These are phyloP conservation scores for Brachionus koreanus DNA, from an alignment of 1,140 invertebrate species.

Conservation along the genomic window DNA sequence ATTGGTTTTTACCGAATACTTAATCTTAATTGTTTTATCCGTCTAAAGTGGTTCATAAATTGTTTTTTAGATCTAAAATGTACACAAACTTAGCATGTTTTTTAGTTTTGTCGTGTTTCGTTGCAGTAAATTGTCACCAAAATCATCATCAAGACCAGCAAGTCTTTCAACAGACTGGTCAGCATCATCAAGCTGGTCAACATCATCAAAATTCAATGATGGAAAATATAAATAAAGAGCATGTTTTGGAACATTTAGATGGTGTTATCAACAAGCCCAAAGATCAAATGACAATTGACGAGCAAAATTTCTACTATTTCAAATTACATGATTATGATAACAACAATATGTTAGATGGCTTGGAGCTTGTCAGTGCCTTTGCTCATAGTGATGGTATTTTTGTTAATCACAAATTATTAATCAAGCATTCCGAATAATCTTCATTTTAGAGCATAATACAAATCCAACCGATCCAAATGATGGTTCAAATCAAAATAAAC, in stretches of 20 bases:
- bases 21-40: background rate
- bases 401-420: too few species aligned
- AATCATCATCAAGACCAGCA: slow-evolving; percentile 25
- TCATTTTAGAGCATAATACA: background rate
- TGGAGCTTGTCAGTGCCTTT: slow-evolving; percentile 39
- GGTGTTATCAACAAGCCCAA: slow-evolving; percentile 43
- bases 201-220: slow-evolving; percentile 43
- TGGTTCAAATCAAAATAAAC: background rate
- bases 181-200: background rate
- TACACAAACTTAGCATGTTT: background rate
- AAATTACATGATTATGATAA: slow-evolving; percentile 45
- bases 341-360: slow-evolving; percentile 40
- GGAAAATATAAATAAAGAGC: slow-evolving; percentile 43
- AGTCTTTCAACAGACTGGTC: background rate
- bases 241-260: slow-evolving; percentile 42
- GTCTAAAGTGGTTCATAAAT: background rate
- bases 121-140: background rate
- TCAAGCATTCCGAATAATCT: too few species aligned
- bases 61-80: background rate
- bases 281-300: slow-evolving; percentile 43
- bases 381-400: slow-evolving; percentile 33
- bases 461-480: background rate
- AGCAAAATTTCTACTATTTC: slow-evolving; percentile 45
- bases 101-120: background rate
- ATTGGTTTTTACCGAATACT: background rate